Percentiles rank a stretch among this genome's conserved stretches.
phyloP scores from a whole-genome alignment of 1,140 invertebrate genomes.

The Zeugodacus cucurbitae region DNA sequence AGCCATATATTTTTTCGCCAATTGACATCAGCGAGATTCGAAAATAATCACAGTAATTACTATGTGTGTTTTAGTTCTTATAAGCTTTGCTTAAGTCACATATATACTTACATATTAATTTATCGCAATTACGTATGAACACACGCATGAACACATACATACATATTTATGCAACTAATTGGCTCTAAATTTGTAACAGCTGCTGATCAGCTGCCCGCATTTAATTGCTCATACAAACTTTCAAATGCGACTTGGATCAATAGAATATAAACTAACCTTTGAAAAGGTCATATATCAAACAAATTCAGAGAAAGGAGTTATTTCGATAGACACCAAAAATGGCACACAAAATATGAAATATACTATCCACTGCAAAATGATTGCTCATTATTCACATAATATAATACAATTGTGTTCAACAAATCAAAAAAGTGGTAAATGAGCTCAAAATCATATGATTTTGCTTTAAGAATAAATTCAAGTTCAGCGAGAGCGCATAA shows the following conservation, averaged over 20 bases:
- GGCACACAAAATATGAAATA: background rate
- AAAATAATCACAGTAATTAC: constrained; percentile 6
- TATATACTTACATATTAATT: background rate
- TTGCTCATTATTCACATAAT: too few species aligned
- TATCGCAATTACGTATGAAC: background rate
- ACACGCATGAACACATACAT: background rate
- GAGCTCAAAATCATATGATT: background rate
- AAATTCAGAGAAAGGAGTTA: background rate
- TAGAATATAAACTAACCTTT: background rate
- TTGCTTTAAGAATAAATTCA: background rate
- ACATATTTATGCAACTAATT: background rate
- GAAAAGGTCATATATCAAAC: background rate
- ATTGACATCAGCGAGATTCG: background rate
- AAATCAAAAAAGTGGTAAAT: background rate
- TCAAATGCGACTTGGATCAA: background rate
- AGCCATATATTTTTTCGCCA: constrained; percentile 1
- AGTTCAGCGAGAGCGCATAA: background rate
- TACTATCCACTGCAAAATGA: too few species aligned
- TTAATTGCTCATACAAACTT: background rate
- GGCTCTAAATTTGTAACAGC: constrained; percentile 7
- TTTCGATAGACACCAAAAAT: background rate
- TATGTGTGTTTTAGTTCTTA: background rate
- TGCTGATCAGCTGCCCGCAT: background rate
- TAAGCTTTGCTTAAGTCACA: background rate
- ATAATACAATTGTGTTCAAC: too few species aligned